Base-by-base conservation (phyloP, 2,888 invertebrate species). In the Argyresthia goedartella region DNA sequence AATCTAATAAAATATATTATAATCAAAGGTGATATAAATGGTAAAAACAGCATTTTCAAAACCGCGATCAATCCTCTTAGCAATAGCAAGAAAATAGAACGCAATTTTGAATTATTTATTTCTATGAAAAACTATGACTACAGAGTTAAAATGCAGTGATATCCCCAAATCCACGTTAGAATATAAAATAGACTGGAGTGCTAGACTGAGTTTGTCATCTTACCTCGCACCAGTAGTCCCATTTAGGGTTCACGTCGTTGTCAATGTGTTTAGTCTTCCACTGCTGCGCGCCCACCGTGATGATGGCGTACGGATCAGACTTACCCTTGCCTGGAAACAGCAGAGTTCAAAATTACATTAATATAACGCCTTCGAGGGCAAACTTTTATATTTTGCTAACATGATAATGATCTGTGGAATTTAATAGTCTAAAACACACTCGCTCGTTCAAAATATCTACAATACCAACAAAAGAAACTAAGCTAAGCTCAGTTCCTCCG, bases 211-310 rank as follows among this genome's bases (percentile, higher is more conserved):
- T 25, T 25, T 25, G 25, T 25, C 25, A 25, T 25, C 79, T 69
- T 59, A 98, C 97, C 95, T 99, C 99, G 75, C 98, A 99, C 92
- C 95, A 96, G 80, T 89, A 97, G 80, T 99, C 96, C 98, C 99
- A 99, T 61, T 95, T 94, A 6, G 99, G 99, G 87, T 96, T 95
- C 34, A 99, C 91, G 58, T 93, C 94, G 76, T 96, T 97, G 73
- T 97, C 94, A 62, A 99, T 97, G 42, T 95, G 95, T 78, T 95
- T 93, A 0, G 99, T 99, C 76, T 93, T 93, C 86, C 95, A 97
- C 75, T 94, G 93, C 81, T 97, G 95, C 0, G 97, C 95, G 52
- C 99, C 99, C 56, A 99, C 95, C 65, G 91, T 92, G 67, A 96
- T 88, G 52, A 97, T 91, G 48, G 95, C 95, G 77, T 99, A 99